These are phyloP conservation scores for Chymomyza procnemis DNA, from an alignment of 2,888 invertebrate species.

Conservation along the genomic window DNA sequence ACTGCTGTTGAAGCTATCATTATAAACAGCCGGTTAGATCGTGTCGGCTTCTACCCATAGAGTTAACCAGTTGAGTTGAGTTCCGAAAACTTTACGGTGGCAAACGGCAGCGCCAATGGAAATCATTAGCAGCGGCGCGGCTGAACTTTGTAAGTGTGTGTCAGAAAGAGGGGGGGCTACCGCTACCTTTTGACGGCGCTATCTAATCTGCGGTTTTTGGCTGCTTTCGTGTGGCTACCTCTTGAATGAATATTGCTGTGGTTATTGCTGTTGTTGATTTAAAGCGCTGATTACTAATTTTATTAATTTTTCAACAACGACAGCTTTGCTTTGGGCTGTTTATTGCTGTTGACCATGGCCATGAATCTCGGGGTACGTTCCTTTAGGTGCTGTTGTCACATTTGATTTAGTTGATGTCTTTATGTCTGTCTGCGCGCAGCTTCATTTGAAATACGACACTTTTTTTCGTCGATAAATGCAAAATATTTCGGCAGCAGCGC, in stretches of 20 bases:
- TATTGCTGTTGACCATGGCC: conserved; percentile 33
- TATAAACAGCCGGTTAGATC: conserved; percentile 45
- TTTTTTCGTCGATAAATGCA: conserved; percentile 29
- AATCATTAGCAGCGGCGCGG: conserved; percentile 62
- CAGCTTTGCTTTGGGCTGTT: conserved; percentile 31
- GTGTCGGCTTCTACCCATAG: not conserved
- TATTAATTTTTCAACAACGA: conserved; percentile 69
- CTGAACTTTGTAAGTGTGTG: not conserved
- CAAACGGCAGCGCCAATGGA: conserved; percentile 57
- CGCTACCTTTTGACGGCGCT: conserved; percentile 43
- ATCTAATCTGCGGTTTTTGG: conserved; percentile 66
- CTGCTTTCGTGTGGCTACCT: conserved; percentile 16
- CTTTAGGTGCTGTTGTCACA: conserved; percentile 61
- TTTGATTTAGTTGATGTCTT: conserved; percentile 74
- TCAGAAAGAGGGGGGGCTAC: conserved; percentile 6
- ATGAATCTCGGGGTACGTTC: conserved; percentile 22
- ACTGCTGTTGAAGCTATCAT: conserved; percentile 40
- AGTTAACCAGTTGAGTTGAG: conserved; percentile 5
- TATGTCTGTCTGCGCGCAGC: conserved; percentile 52
- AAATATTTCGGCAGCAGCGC: conserved; percentile 31
- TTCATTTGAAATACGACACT: conserved; percentile 73
- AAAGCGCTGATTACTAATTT: conserved; percentile 70
- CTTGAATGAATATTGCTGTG: conserved; percentile 12
- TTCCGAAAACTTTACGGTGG: conserved; percentile 25
- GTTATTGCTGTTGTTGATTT: conserved; percentile 62